A percentile compares a stretch with the other conserved stretches of the same genome.
Evolutionary conservation across 2,888 invertebrate species (phyloP).

Genomic region (Xanthia icteritia): DNA sequence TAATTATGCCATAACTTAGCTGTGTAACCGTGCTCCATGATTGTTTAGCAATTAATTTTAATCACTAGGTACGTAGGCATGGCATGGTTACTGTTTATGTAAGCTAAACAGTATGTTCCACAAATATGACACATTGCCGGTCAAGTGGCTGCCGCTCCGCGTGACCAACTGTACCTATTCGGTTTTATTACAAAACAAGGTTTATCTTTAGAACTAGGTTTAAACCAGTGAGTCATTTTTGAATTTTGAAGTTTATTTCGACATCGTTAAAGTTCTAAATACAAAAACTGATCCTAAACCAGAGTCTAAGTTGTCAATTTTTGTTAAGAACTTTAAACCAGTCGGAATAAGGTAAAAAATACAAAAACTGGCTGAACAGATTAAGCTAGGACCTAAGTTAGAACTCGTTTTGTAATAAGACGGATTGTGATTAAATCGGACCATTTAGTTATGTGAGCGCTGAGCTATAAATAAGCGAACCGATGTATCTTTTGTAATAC

Average conservation of each 20-base stretch:
- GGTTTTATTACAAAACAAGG: background rate
- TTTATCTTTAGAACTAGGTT: background rate
- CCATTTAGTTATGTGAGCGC: constrained; percentile 4
- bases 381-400: too few species aligned
- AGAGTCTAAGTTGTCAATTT: too few species aligned
- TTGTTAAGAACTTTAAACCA: too few species aligned
- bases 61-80: constrained; percentile 39
- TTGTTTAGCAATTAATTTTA: constrained; percentile 66
- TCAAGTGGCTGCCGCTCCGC: constrained; percentile 11
- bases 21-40: constrained; percentile 55
- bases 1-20: constrained; percentile 65
- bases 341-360: too few species aligned
- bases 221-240: too few species aligned
- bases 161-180: constrained; percentile 1
- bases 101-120: constrained; percentile 37
- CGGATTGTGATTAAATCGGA: constrained; percentile 14
- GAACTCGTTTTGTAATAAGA: too few species aligned
- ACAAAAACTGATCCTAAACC: too few species aligned
- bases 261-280: too few species aligned
- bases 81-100: constrained; percentile 22
- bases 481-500: background rate
- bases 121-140: constrained; percentile 50
- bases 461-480: constrained; percentile 11
- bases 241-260: too few species aligned
- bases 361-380: too few species aligned